A percentile compares a stretch with the other conserved stretches of the same genome.
These are phyloP conservation scores for Diogma glabrata DNA, from an alignment of 2,888 invertebrate genomes.

Conservation along the genomic window DNA sequence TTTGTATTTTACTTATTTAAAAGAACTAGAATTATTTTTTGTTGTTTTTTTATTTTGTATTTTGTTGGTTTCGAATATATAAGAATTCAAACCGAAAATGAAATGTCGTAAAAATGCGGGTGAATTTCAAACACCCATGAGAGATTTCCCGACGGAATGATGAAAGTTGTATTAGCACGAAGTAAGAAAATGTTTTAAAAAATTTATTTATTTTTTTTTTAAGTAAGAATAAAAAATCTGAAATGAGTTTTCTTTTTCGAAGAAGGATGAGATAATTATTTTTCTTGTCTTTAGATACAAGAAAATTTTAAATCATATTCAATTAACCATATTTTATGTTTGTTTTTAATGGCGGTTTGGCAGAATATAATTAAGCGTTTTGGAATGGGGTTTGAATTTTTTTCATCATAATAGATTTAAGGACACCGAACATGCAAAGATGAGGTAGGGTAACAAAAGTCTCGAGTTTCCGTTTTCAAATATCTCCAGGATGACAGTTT, in stretches of 20 bases:
- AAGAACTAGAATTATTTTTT: too few relatives aligned
- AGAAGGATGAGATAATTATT: conserved; percentile 8
- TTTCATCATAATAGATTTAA: too few relatives aligned
- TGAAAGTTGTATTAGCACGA: conserved; percentile 9
- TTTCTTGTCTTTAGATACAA: background rate
- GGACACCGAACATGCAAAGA: too few relatives aligned
- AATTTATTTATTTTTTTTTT: conserved; percentile 1
- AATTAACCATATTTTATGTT: conserved; percentile 3
- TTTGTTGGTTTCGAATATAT: too few relatives aligned
- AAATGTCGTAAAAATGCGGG: conserved; percentile 11
- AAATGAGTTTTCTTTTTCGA: background rate
- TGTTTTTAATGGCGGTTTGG: conserved; percentile 5
- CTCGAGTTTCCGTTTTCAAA: too few relatives aligned
- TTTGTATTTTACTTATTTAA: conserved; percentile 9
- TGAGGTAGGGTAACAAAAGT: too few relatives aligned
- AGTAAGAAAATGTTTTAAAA: conserved; percentile 4
- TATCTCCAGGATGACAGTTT: too few relatives aligned
- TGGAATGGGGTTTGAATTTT: too few relatives aligned
- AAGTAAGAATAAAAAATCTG: background rate
- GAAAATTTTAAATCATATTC: conserved; percentile 7
- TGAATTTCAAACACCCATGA: conserved; percentile 9
- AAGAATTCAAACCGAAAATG: conserved; percentile 8
- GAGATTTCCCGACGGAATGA: conserved; percentile 8
- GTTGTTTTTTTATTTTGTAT: too few relatives aligned
- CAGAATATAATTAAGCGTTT: too few relatives aligned